phyloP scores from a whole-genome alignment of 2,797 vertebrate genomes.

The Huso huso region DNA sequence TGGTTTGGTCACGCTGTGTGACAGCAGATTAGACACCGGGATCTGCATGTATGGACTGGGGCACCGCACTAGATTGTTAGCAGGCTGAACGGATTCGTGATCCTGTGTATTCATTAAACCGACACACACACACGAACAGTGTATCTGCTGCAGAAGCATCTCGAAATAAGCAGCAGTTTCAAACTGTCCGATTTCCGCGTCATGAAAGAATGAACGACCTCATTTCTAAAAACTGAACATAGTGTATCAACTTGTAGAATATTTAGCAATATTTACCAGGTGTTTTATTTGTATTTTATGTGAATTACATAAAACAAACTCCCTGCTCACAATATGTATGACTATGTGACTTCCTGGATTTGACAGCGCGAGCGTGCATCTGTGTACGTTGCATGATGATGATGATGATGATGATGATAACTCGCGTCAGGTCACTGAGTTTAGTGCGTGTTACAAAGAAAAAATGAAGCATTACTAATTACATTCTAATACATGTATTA shows the following conservation, averaged over 20 bases:
- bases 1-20: too few species aligned
- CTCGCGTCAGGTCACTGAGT: constrained; percentile 19
- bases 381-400: background rate
- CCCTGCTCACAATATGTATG: background rate
- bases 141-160: too few species aligned
- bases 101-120: too few species aligned
- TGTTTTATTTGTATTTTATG: too few species aligned
- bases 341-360: constrained; percentile 9
- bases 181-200: too few species aligned
- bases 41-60: too few species aligned
- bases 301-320: too few species aligned
- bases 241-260: background rate
- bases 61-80: too few species aligned
- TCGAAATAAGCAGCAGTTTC: too few species aligned
- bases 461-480: background rate
- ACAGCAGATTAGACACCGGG: too few species aligned
- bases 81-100: too few species aligned
- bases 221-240: background rate
- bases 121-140: too few species aligned
- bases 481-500: constrained; percentile 28
- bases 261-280: background rate
- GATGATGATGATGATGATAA: constrained; percentile 16
- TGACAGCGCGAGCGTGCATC: background rate
- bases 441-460: constrained; percentile 12
- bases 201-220: background rate